These are phyloP conservation scores for Peromyscus aztecus DNA, from an alignment of 2,797 vertebrate species.

Conservation along the genomic window DNA sequence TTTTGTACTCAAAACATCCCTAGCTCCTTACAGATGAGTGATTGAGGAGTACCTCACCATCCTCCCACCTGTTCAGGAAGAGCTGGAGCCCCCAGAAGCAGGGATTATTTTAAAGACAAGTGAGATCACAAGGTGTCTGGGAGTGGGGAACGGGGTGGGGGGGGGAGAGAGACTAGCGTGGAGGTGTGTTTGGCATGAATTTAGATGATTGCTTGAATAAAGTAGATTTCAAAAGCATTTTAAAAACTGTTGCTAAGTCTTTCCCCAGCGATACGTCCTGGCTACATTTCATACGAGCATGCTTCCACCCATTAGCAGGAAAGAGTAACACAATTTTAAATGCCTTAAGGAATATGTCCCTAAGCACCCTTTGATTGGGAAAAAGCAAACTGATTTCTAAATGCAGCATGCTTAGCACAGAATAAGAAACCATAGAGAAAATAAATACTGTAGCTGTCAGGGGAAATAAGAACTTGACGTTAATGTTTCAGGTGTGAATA, in stretches of 20 bases:
- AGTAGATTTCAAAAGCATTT: slow-evolving; percentile 29
- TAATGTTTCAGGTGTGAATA: not conserved
- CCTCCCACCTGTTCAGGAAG: slow-evolving; percentile 60
- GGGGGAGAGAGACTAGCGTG: slow-evolving; percentile 36
- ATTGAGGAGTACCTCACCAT: not conserved
- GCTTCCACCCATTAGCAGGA: not conserved
- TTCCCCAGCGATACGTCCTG: not conserved
- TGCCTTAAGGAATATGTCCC: not conserved
- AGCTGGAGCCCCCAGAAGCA: slow-evolving; percentile 36
- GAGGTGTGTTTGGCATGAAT: slow-evolving; percentile 70
- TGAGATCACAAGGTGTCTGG: not conserved
- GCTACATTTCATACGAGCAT: not conserved
- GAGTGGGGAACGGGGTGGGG: not conserved
- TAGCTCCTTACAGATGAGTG: slow-evolving; percentile 34
- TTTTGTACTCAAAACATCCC: slow-evolving; percentile 71
- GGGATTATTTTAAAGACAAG: slow-evolving; percentile 57
- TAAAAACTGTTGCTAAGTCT: not conserved
- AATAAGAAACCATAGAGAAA: not conserved
- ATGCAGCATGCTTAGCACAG: not conserved
- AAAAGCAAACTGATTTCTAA: slow-evolving; percentile 30
- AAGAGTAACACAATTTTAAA: not conserved
- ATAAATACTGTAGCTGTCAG: not conserved
- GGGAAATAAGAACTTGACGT: not conserved
- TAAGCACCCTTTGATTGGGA: not conserved
- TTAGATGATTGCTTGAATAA: slow-evolving; percentile 63